Evolutionary conservation across 2,888 invertebrate species (phyloP), one percentile per base, ranked within the genome.

Genomic region (Rhimphoctona megacephalus): DNA sequence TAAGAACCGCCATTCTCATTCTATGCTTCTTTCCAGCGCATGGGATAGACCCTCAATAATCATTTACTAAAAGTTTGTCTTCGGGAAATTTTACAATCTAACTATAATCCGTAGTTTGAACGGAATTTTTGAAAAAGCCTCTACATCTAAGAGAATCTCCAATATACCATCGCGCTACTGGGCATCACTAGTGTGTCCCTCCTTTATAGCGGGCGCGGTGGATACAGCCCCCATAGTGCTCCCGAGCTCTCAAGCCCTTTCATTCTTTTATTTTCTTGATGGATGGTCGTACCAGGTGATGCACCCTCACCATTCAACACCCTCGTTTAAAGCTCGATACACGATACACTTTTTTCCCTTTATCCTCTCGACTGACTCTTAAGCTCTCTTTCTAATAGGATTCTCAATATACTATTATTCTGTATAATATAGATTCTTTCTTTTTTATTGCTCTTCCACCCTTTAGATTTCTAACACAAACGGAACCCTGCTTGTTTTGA

Each of bases 261-360:
- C 80, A 82, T 84, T 73, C 85, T 85, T 82, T 82, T 84, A 83
- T 85, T 85, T 85, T 69, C 80, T 85, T 92, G 93, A 93, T 93
- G 89, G 92, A 93, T 93, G 90, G 81, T 91, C 88, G 87, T 83
- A 87, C 93, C 93, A 93, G 93, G 93, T 93, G 93, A 93, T 93
- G 91, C 91, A 86, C 86, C 86, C 86, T 86, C 86, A 52, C 78
- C 81, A 81, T 81, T 86, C 81, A 81, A 86, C 86, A 83, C 86
- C 86, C 86, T 78, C 86, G 83, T 81, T 81, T 74, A 81, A 78
- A 77, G 49, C 80, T 57, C 72, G 73, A 81, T 67, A 72, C 72
- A 30, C 83, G 79, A 86, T 86, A 81, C 72, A 83, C 83, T 83
- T 78, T 86, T 84, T 78, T 73, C n/a, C 57, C 78, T 67, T 78